Conservation (phyloP, 1,140 invertebrate genomes). For the Nilaparvata lugens region DNA sequence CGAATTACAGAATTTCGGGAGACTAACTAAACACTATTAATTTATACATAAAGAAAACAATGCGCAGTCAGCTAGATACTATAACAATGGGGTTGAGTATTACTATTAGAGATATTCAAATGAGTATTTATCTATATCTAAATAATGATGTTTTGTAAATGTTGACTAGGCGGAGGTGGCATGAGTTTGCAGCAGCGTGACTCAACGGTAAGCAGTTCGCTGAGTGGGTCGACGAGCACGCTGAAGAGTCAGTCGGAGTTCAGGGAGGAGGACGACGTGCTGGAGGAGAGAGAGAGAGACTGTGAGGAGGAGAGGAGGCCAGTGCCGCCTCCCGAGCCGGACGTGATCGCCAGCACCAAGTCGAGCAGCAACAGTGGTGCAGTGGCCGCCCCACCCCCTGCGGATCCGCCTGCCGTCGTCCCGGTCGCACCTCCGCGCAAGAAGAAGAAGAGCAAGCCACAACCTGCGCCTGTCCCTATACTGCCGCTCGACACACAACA, state of each 20-base stretch:
- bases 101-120: no score
- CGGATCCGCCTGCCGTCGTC: constrained; percentile 25
- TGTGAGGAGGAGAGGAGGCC: not conserved
- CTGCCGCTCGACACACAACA: constrained; percentile 17
- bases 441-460: constrained; percentile 60
- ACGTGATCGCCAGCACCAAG: constrained; percentile 90
- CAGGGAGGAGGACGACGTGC: constrained; percentile 4
- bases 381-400: not conserved
- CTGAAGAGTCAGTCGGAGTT: constrained; percentile 16
- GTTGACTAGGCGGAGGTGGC: not conserved
- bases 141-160: not conserved
- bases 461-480: constrained; percentile 11
- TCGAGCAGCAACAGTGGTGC: constrained; percentile 38
- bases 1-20: no score
- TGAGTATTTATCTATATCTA: not conserved
- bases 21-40: no score
- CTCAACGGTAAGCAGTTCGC: constrained; percentile 10
- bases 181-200: not conserved
- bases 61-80: no score
- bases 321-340: constrained; percentile 58
- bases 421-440: constrained; percentile 74
- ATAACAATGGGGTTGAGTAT: no score
- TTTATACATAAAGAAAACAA: no score
- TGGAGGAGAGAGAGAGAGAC: not conserved
- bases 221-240: constrained; percentile 19